Evolutionary conservation across 1,140 invertebrate species (phyloP), one percentile per base, ranked within the genome.

Genomic region (Leptopilina boulardi): DNA sequence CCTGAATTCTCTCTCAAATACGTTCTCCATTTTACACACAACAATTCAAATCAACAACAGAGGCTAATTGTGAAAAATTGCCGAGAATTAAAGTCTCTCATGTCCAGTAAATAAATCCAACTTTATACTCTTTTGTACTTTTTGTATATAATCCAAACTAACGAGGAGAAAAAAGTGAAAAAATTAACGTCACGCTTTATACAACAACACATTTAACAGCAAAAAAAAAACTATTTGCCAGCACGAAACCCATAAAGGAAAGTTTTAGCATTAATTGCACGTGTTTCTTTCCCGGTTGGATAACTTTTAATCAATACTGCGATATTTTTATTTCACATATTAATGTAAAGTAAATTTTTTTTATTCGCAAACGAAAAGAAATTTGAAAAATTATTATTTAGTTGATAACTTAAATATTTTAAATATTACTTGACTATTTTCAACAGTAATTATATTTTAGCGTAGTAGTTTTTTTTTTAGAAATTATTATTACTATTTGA

Each of bases 61-160:
- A 2, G 13, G 47, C 47, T 51, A 51, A 51, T 51, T 51, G 47
- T 51, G 47, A 51, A n/a, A 51, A 51, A 51, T n/a, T 51, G n/a
- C 47, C n/a, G 4, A 51, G 47, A 18, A 51, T 51, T 51, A 51
- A 51, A 51, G n/a, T 51, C n/a, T 18, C n/a, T 8, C 4, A 51
- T 51, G 15, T 18, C 4, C 47, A 51, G 47, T 51, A 18, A 51
- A 51, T 51, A 51, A 51, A 51, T 51, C n/a, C n/a, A 51, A 18
- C 47, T 51, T 42, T 51, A 8, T 51, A 18, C 1, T 51, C 34
- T 38, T 38, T 0, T 38, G 0, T 38, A 8, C 3, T 38, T 38
- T 38, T 38, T 38, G n/a, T 38, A 8, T 9, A 38, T 38, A 38
- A 51, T 18, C 18, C 47, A n/a, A n/a, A 51, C 15, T 18, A 51